These are phyloP conservation scores for Lucifuga dentata DNA, from an alignment of 2,113 vertebrate genomes.

Conservation along the genomic window DNA sequence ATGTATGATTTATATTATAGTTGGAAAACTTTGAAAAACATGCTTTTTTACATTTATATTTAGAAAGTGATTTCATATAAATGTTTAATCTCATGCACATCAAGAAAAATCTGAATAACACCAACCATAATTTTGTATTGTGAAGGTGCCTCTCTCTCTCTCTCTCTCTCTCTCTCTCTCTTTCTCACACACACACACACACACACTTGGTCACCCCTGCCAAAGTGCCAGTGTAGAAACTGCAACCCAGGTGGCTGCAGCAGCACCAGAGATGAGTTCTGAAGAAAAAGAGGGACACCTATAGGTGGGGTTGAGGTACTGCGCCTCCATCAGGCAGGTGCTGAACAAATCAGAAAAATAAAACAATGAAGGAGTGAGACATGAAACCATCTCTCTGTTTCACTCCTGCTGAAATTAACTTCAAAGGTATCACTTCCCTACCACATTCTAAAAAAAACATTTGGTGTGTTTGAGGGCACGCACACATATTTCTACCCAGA, in stretches of 20 bases:
- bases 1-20: too few species aligned
- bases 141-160: slow-evolving; percentile 20
- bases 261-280: slow-evolving; percentile 31
- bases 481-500: too few species aligned
- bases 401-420: not conserved
- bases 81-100: slow-evolving; percentile 13
- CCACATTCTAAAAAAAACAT: not conserved
- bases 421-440: not conserved
- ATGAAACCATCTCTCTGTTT: not conserved
- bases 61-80: slow-evolving; percentile 17
- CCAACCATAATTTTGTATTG: slow-evolving; percentile 7
- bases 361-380: not conserved
- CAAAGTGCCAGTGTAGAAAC: slow-evolving; percentile 6
- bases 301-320: slow-evolving; percentile 75
- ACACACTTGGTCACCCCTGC: slow-evolving; percentile 21
- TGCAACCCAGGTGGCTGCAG: slow-evolving; percentile 12
- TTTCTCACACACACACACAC: slow-evolving; percentile 15
- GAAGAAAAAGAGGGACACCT: slow-evolving; percentile 87
- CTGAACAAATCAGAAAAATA: slow-evolving; percentile 9
- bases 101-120: too few species aligned
- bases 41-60: too few species aligned
- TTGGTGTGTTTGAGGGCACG: not conserved
- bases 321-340: slow-evolving; percentile 43
- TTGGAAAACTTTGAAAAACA: too few species aligned
- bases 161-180: slow-evolving; percentile 28